Conservation (phyloP, 1,140 invertebrate genomes). For the Nymphalis io region DNA sequence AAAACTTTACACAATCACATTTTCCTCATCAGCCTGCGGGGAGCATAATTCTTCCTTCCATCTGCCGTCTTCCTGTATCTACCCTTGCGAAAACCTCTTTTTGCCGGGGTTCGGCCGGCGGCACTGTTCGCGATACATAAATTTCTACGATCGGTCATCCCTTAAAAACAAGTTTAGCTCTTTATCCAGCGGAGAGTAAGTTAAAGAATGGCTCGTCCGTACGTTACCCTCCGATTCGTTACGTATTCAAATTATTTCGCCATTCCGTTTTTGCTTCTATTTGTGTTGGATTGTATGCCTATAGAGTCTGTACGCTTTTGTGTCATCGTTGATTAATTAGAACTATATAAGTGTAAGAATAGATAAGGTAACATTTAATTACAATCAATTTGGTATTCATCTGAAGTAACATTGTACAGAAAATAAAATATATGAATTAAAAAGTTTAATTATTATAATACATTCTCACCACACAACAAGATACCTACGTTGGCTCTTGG, state of each 20-base stretch:
- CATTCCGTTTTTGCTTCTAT: conserved; percentile 73
- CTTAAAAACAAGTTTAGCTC: conserved; percentile 80
- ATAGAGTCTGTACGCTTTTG: conserved; percentile 60
- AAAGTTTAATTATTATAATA: neutral
- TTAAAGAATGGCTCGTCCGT: conserved; percentile 75
- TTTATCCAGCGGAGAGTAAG: conserved; percentile 75
- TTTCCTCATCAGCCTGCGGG: conserved; percentile 80
- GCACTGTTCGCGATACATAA: conserved; percentile 77
- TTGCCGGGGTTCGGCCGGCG: conserved; percentile 68
- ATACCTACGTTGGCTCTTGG: conserved; percentile 8
- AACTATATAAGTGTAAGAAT: conserved; percentile 35
- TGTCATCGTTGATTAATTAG: conserved; percentile 63
- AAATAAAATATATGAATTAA: neutral
- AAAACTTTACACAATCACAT: conserved; percentile 81
- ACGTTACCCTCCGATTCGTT: conserved; percentile 77
- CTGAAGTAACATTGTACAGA: neutral
- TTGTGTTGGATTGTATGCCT: conserved; percentile 60
- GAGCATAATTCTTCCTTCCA: conserved; percentile 76
- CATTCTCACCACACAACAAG: neutral
- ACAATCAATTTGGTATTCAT: no score
- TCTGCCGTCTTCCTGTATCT: conserved; percentile 76
- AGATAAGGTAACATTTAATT: neutral
- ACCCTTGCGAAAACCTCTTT: conserved; percentile 70
- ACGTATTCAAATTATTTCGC: conserved; percentile 80
- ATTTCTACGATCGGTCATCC: conserved; percentile 79